Evolutionary conservation across 2,797 vertebrate genomes (phyloP), one percentile per base, ranked within the genome.

Genomic region (Crocidura indochinensis): DNA sequence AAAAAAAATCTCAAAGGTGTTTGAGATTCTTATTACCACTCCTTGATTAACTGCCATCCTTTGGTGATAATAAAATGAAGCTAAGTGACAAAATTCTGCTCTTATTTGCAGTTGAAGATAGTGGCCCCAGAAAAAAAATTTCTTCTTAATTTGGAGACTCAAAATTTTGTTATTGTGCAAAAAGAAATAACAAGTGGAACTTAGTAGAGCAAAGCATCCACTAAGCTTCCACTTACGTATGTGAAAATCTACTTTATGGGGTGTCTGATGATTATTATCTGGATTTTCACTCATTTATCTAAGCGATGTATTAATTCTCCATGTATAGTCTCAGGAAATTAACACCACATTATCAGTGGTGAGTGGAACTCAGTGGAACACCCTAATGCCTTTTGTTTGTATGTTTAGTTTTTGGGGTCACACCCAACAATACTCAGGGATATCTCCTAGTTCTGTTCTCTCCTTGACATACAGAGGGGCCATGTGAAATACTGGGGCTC

Each of bases 1-100:
- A 90, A 76, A 86, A 76, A 86, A 56, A 91, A 88, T 74, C 82
- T 85, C 91, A 10, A 11, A 26, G 5, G 0, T 72, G 88, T 77
- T 56, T 38, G 38, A 38, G 38, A 38, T 38, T 62, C 82, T 81
- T 65, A 68, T 80, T 68, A 88, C 67, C n/a, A 81, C 9, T 47
- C 20, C 49, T 91, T 87, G 74, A 81, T 84, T 31, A 72, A 83
- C 74, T 79, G 47, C 83, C 53, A 56, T 46, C 44, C 44, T 90
- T 90, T 86, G 83, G 69, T 86, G 77, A 82, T 73, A 65, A 87
- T n/a, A 82, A 77, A 81, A 64, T 4, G 38, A 91, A 90, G 60
- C 60, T 31, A 74, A 11, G 49, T 76, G 68, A 76, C 51, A 94
- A 60, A 2, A 31, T 24, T 47, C 62, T 82, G 31, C 9, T 81